Conservation (phyloP, 2,797 vertebrate genomes). For the Decapterus maruadsi region DNA sequence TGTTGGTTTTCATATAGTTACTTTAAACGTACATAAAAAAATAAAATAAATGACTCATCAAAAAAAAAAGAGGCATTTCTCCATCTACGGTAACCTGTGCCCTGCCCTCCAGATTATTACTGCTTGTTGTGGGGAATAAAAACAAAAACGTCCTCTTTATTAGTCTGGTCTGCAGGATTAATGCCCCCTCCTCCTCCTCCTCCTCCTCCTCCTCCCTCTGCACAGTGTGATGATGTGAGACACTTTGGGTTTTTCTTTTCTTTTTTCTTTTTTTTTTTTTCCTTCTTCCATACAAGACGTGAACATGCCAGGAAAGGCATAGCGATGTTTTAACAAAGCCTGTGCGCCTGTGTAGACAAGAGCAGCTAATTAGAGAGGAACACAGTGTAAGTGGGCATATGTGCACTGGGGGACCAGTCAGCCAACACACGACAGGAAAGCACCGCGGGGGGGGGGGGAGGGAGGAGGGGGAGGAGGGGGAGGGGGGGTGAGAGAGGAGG, state of each 20-base stretch:
- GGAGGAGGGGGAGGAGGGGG: no score
- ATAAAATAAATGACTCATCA: constrained; percentile 51
- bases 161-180: constrained; percentile 46
- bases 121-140: constrained; percentile 54
- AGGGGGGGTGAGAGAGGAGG: no score
- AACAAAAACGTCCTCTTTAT: constrained; percentile 46
- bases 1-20: constrained; percentile 21
- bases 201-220: neutral
- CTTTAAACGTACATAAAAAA: neutral
- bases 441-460: constrained; percentile 53
- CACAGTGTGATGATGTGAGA: constrained; percentile 32
- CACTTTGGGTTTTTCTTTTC: constrained; percentile 16
- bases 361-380: constrained; percentile 83
- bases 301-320: constrained; percentile 61
- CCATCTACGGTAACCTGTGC: constrained; percentile 36
- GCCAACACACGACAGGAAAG: constrained; percentile 80
- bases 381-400: constrained; percentile 85
- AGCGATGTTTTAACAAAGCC: constrained; percentile 71
- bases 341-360: constrained; percentile 65
- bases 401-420: constrained; percentile 75
- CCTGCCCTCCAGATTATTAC: constrained; percentile 58
- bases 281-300: constrained; percentile 2
- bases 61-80: constrained; percentile 40
- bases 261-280: no score
- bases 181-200: neutral